Percentiles rank a stretch among this genome's conserved stretches.
Conservation (phyloP, 1,140 invertebrate genomes). For the Aphelenchoides avenae region DNA sequence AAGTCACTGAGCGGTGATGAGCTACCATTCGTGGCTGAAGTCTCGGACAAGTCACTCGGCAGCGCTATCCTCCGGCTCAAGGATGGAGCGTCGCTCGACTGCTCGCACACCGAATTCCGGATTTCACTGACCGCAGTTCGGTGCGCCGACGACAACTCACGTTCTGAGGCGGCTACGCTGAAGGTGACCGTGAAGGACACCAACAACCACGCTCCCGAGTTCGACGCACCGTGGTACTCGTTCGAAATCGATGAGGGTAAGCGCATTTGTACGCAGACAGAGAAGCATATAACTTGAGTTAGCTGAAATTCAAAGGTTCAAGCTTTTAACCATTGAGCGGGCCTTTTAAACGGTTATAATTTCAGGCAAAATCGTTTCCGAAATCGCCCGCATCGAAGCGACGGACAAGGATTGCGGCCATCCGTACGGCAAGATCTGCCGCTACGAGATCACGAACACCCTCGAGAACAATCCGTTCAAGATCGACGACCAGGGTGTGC, state of each 20-base stretch:
- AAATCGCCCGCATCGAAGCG: constrained; percentile 51
- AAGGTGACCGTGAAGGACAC: constrained; percentile 57
- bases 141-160: constrained; percentile 48
- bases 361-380: constrained; percentile 30
- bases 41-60: constrained; percentile 48
- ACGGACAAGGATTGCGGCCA: constrained; percentile 55
- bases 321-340: constrained; percentile 18
- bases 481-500: constrained; percentile 54
- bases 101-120: constrained; percentile 39
- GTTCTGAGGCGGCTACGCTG: constrained; percentile 49
- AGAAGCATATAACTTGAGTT: constrained; percentile 3
- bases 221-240: constrained; percentile 58
- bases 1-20: constrained; percentile 25
- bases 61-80: constrained; percentile 46
- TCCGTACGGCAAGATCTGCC: constrained; percentile 57
- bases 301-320: not conserved
- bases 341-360: no score
- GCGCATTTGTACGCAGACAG: no score
- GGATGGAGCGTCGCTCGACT: constrained; percentile 42
- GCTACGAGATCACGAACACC: constrained; percentile 58
- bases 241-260: constrained; percentile 53
- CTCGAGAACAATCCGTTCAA: constrained; percentile 52
- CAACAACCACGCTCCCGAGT: constrained; percentile 58
- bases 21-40: constrained; percentile 45
- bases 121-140: constrained; percentile 45